Percentiles rank a stretch among this genome's conserved stretches.
Conservation (phyloP, 2,113 vertebrate genomes). For the Noturus placidus region DNA sequence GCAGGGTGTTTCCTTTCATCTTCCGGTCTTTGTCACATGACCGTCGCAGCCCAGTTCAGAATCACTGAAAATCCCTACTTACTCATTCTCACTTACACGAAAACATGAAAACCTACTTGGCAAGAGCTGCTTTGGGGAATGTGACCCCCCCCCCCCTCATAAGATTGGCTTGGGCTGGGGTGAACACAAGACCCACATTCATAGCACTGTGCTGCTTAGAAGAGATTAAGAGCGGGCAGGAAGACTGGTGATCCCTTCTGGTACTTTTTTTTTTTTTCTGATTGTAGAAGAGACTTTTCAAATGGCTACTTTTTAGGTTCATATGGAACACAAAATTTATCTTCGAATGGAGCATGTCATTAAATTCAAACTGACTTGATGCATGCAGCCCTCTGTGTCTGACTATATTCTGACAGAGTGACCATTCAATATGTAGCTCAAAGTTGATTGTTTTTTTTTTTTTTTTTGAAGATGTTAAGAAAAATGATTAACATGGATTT, state of each 20-base stretch:
- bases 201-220: slow-evolving; percentile 11
- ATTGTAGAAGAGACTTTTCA: too few relatives aligned
- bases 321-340: not conserved
- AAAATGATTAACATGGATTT: not conserved
- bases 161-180: slow-evolving; percentile 55
- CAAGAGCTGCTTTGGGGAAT: slow-evolving; percentile 54
- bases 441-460: not conserved
- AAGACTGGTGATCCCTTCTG: not conserved
- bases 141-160: slow-evolving; percentile 56
- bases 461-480: not conserved
- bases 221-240: not conserved
- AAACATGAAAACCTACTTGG: slow-evolving; percentile 42
- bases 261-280: too few relatives aligned
- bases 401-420: not conserved
- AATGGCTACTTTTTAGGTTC: not conserved
- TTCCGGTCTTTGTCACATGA: slow-evolving; percentile 26
- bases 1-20: slow-evolving; percentile 10
- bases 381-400: not conserved
- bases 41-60: not conserved
- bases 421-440: not conserved
- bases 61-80: not conserved
- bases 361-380: not conserved
- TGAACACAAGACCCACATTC: slow-evolving; percentile 55
- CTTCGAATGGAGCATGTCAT: not conserved
- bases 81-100: slow-evolving; percentile 1